Conservation (phyloP, 1,140 invertebrate genomes). For the Ctenoplectra terminalis region DNA sequence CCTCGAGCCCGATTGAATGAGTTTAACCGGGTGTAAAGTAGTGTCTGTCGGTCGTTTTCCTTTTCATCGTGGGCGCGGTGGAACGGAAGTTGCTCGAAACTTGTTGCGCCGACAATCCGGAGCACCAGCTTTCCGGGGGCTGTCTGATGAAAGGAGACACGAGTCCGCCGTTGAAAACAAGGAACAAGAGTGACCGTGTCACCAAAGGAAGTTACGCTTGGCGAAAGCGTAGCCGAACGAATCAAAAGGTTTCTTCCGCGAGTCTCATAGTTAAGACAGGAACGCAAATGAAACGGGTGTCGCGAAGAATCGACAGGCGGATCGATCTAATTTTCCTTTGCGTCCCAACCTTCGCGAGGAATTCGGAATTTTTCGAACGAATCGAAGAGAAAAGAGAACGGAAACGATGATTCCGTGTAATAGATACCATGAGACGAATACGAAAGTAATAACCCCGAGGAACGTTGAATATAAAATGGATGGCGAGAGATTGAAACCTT, state of each 20-base stretch:
- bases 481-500: neutral
- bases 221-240: too few relatives aligned
- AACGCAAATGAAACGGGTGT: too few relatives aligned
- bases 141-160: constrained; percentile 13
- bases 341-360: too few relatives aligned
- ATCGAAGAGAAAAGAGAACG: neutral
- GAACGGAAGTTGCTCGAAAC: constrained; percentile 46
- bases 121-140: neutral
- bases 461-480: constrained; percentile 10
- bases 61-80: constrained; percentile 50
- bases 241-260: too few relatives aligned
- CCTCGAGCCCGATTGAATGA: constrained; percentile 34
- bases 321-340: too few relatives aligned
- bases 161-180: neutral
- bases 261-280: too few relatives aligned
- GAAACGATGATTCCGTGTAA: neutral
- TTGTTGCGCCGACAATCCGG: constrained; percentile 42
- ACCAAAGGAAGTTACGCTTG: neutral
- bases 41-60: constrained; percentile 46
- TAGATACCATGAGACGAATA: neutral
- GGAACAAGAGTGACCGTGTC: neutral
- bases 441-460: constrained; percentile 8
- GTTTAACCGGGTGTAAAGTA: constrained; percentile 51
- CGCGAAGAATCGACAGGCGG: too few relatives aligned
- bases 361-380: too few relatives aligned